These are phyloP conservation scores for Monochamus saltuarius DNA, from an alignment of 1,140 invertebrate genomes.

Conservation along the genomic window DNA sequence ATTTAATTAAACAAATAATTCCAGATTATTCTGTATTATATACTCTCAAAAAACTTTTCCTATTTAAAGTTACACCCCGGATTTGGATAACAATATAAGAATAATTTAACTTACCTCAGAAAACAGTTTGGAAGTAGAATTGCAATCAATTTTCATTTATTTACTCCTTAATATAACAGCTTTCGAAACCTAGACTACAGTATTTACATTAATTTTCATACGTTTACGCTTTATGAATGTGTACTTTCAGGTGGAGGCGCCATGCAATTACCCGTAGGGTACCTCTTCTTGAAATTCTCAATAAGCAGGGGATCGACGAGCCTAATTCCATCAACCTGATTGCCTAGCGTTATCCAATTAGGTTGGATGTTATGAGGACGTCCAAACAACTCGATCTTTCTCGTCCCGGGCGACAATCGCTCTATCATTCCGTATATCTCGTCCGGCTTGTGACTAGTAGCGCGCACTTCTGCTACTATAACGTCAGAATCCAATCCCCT, in stretches of 20 bases:
- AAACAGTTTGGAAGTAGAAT: too few relatives aligned
- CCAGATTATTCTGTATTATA: too few relatives aligned
- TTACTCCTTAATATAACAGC: too few relatives aligned
- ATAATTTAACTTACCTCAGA: too few relatives aligned
- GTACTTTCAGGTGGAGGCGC: constrained; percentile 52
- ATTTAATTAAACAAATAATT: too few relatives aligned
- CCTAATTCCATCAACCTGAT: constrained; percentile 93
- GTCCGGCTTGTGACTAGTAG: constrained; percentile 97
- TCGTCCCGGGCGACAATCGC: constrained; percentile 83
- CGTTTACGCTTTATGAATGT: constrained; percentile 23
- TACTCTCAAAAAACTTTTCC: too few relatives aligned
- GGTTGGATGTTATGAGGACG: constrained; percentile 97
- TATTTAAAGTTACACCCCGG: too few relatives aligned
- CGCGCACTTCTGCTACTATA: constrained; percentile 95
- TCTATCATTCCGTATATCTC: constrained; percentile 94
- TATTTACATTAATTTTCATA: too few relatives aligned
- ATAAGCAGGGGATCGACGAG: constrained; percentile 91
- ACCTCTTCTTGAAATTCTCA: constrained; percentile 83
- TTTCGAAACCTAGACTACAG: too few relatives aligned
- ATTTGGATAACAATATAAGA: too few relatives aligned
- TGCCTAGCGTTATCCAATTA: constrained; percentile 96
- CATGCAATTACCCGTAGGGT: constrained; percentile 93
- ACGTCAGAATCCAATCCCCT: constrained; percentile 95
- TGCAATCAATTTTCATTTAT: too few relatives aligned
- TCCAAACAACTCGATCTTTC: constrained; percentile 97